Base-by-base conservation (phyloP, 2,888 invertebrate species). In the Macrophya alboannulata region DNA sequence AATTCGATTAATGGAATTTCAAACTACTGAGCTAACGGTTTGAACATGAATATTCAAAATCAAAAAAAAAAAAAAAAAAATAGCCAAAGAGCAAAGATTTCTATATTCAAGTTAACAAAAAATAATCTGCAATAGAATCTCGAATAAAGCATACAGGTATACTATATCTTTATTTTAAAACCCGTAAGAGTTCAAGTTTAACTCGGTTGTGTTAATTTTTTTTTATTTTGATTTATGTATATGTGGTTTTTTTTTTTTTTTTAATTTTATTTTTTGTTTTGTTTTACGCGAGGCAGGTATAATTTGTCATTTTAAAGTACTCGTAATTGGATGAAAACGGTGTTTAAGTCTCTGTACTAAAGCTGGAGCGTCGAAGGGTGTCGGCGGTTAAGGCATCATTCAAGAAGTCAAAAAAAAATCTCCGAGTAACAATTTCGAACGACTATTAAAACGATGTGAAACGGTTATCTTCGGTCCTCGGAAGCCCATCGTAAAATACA, bases 291-390 rank as follows among this genome's bases (percentile, higher is more conserved):
- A 72, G 43, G 37, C n/a, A 62, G 81, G 81, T 62, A n/a, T n/a
- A 62, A 81, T 81, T 81, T 81, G 81, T 81, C 81, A 81, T 62
- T 81, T 81, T 62, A 62, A 81, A 81, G 59, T 81, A 81, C 81
- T 81, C 31, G 81, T 81, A 81, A 81, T 81, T 81, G 81, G 81
- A 81, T 62, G 81, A 62, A 81, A 81, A 81, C 81, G 81, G 81
- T 81, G 81, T 51, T 62, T 62, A n/a, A 62, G 62, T 62, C 62
- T 43, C 62, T 43, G 21, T n/a, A 31, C 62, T 45, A 59, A 51
- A 62, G 81, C 59, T 43, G 43, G 12, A 81, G 43, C 59, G 59
- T 62, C 21, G 59, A 62, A 81, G 81, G 81, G 81, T 81, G 81
- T 81, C 81, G 51, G 81, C 59, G 43, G 59, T 59, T 55, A 62